Conservation (phyloP, 2,113 vertebrate genomes). For the Polypterus bichir region DNA sequence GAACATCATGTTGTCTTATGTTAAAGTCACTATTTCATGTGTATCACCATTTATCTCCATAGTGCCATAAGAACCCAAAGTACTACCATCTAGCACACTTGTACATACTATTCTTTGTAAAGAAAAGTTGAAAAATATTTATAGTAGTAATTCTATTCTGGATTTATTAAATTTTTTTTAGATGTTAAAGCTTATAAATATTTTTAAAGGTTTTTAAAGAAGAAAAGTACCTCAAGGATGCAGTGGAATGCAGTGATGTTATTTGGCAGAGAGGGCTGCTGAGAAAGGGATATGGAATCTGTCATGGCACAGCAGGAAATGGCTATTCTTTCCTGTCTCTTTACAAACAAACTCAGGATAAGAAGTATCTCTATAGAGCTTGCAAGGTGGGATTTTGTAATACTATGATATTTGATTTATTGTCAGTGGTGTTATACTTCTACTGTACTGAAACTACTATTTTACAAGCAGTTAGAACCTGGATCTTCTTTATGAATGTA, state of each 20-base stretch:
- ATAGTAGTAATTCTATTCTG: not conserved
- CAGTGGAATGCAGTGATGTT: conserved; percentile 78
- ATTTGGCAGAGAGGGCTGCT: conserved; percentile 91
- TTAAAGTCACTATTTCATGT: too few species aligned
- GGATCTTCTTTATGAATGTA: too few species aligned
- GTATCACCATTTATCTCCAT: too few species aligned
- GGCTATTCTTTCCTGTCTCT: conserved; percentile 85
- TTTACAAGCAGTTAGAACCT: too few species aligned
- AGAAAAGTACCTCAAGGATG: conserved; percentile 91
- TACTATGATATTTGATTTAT: too few species aligned
- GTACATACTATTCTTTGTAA: too few species aligned
- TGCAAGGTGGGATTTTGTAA: conserved; percentile 64
- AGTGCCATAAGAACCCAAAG: too few species aligned
- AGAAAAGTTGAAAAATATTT: not conserved
- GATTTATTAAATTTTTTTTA: not conserved
- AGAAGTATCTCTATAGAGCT: conserved; percentile 82
- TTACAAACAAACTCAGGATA: conserved; percentile 77
- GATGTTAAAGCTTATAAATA: not conserved
- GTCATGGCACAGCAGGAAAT: conserved; percentile 85
- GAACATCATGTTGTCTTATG: too few species aligned
- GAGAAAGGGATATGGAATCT: conserved; percentile 88
- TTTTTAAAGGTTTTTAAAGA: conserved; percentile 74
- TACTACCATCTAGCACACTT: too few species aligned
- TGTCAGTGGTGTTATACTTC: too few species aligned
- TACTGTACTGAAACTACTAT: too few species aligned